These are phyloP conservation scores for Lagodon rhomboides DNA, from an alignment of 2,797 vertebrate species.

Conservation along the genomic window DNA sequence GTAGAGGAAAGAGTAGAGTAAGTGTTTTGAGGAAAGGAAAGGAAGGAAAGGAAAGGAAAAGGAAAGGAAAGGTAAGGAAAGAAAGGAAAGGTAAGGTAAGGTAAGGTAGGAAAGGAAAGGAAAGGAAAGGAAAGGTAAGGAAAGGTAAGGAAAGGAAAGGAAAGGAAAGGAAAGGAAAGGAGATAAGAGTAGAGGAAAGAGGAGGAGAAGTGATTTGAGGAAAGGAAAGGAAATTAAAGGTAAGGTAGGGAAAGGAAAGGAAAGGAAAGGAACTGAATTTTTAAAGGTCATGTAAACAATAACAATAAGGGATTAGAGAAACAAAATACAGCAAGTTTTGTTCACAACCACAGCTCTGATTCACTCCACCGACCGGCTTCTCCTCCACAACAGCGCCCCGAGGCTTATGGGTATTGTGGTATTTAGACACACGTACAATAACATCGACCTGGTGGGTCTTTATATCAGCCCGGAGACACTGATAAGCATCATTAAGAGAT, in stretches of 20 bases:
- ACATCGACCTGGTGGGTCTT: neutral
- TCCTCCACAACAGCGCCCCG: neutral
- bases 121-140: neutral
- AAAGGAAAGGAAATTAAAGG: neutral
- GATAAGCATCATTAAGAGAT: neutral
- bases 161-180: no score
- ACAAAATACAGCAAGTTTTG: neutral
- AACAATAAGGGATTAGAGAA: no score
- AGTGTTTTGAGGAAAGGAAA: no score
- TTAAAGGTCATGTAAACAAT: no score
- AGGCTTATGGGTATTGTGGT: neutral
- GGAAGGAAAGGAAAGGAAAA: neutral
- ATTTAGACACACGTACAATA: neutral
- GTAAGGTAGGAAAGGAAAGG: neutral
- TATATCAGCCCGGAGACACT: neutral
- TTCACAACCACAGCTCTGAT: neutral
- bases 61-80: neutral
- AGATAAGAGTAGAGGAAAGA: neutral
- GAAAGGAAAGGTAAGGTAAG: no score
- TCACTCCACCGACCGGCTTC: neutral
- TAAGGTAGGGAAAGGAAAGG: neutral
- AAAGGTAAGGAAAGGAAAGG: neutral
- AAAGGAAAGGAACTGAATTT: no score
- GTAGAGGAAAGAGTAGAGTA: no score
- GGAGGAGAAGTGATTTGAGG: fast-evolving